Base-by-base conservation (phyloP, 2,797 vertebrate genomes). In the Mormyrus proboscirostris region DNA sequence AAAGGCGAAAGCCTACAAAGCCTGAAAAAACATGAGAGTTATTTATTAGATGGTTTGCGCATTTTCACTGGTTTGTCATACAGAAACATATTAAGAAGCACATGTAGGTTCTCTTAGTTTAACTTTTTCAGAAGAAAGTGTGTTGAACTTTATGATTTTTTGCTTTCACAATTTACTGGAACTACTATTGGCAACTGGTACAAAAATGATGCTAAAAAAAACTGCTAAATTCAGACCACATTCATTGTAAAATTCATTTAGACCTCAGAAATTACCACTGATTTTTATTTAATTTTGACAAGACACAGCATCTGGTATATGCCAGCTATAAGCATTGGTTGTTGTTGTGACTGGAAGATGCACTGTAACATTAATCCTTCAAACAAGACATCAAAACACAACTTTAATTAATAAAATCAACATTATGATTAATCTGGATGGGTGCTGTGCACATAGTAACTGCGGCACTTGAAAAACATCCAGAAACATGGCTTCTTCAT, bases 151-250 rank as follows among this genome's bases (percentile, higher is more conserved):
- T n/a, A 79, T 79, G 41, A 14, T 41, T 41, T 79, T n/a, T n/a
- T 82, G 76, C 76, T 82, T 82, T 82, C n/a, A 47, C 41, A 41
- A 82, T 82, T 82, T 82, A 82, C 76, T 82, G 76, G 76, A 82
- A 82, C 41, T 47, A 47, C 76, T 82, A 47, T 10, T 82, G 76
- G 6, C 76, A 82, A 82, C 76, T 19, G 19, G 19, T 82, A 4
- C 33, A 76, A 76, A 76, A 76, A 65, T 76, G 5, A 76, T 19
- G 29, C 69, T 19, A 16, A 76, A 19, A 73, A 73, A 82, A 79
- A 19, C 73, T 47, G 2, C 47, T 14, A 79, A 82, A n/a, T 82
- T 82, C 41, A 47, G 16, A 6, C 53, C 53, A 19, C 19, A 57
- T 57, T 57, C 53, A 57, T 57, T 57, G 53, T 57, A 57, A 57